Conservation (phyloP, 2,888 invertebrate species). For the Mesochorus sp. region DNA sequence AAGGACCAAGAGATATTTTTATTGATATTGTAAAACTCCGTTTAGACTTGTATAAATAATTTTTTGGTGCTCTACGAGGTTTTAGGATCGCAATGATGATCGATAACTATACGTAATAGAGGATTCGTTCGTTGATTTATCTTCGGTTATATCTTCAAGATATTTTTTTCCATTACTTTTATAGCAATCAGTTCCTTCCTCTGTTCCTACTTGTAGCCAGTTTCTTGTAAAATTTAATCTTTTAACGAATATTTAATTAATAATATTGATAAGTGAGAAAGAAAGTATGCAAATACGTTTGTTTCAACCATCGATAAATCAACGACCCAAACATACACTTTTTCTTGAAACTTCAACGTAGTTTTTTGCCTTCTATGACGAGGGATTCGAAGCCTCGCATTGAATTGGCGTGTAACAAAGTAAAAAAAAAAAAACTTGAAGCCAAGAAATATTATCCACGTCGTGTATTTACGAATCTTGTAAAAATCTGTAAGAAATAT, state of each 20-base stretch:
- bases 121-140: neutral
- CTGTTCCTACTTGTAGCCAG: no score
- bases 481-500: conserved; percentile 11
- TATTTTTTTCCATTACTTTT: neutral
- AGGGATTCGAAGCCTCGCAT: conserved; percentile 65
- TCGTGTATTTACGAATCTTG: conserved; percentile 31
- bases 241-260: no score
- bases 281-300: no score
- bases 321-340: no score
- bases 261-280: no score
- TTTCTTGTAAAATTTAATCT: no score
- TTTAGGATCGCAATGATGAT: neutral
- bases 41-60: neutral
- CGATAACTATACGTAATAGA: neutral
- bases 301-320: no score
- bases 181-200: no score
- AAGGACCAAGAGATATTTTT: conserved; percentile 16
- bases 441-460: neutral
- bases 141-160: neutral
- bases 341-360: neutral
- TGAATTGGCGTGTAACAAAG: conserved; percentile 16
- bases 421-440: conserved; percentile 4
- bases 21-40: neutral
- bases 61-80: neutral
- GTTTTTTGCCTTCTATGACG: neutral